Evolutionary conservation across 2,888 invertebrate species (phyloP).

Genomic region (Acrobasis suavella): DNA sequence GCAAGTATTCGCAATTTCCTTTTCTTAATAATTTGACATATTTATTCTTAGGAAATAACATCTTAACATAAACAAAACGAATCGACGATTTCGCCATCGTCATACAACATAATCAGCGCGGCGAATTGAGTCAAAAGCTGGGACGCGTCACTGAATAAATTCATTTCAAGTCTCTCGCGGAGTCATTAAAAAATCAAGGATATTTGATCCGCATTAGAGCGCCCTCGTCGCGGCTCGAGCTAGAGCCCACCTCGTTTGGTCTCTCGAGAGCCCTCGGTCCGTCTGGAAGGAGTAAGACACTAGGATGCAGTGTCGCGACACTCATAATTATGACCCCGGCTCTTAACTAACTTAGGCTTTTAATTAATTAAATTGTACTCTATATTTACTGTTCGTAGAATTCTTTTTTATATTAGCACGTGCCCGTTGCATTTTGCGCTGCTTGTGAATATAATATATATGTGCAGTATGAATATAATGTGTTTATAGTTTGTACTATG

Average conservation of each 20-base stretch:
- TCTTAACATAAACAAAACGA: not conserved
- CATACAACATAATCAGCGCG: slow-evolving; percentile 7
- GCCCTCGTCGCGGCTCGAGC: slow-evolving; percentile 27
- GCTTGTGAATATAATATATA: too few species aligned
- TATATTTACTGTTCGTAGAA: not conserved
- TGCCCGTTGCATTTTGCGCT: not conserved
- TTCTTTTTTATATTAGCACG: not conserved
- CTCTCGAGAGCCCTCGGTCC: slow-evolving; percentile 39
- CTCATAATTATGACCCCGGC: slow-evolving; percentile 24
- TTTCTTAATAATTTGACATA: not conserved
- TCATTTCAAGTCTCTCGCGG: not conserved
- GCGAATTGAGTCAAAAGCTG: not conserved
- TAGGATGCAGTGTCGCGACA: slow-evolving; percentile 36
- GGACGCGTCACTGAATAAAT: slow-evolving; percentile 21
- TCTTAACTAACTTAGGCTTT: not conserved
- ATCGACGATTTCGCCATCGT: not conserved
- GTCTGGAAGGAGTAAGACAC: slow-evolving; percentile 33
- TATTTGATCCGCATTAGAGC: slow-evolving; percentile 44
- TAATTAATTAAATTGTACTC: not conserved
- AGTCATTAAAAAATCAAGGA: slow-evolving; percentile 43
- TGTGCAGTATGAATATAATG: too few species aligned
- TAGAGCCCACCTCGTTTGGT: slow-evolving; percentile 33
- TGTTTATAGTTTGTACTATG: too few species aligned
- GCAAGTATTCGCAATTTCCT: not conserved
- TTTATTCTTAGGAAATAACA: not conserved